phyloP scores from a whole-genome alignment of 2,797 vertebrate species.

The Cynodonichthys magdalenae region DNA sequence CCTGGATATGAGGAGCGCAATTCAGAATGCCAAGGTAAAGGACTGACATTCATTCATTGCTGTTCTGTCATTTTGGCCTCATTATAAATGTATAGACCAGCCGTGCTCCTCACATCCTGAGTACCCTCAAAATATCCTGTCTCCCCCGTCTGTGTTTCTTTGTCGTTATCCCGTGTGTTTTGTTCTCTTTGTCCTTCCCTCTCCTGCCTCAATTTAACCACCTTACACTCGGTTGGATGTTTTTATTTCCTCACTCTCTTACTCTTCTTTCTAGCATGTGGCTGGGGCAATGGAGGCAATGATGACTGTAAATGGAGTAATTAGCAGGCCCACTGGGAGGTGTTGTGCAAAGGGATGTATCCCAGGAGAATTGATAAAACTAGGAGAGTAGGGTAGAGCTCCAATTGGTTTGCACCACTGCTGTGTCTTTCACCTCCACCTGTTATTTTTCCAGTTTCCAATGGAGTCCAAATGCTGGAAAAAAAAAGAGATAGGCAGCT shows the following conservation, averaged over 20 bases:
- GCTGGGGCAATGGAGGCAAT: slow-evolving; percentile 81
- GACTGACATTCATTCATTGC: slow-evolving; percentile 43
- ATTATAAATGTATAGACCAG: slow-evolving; percentile 38
- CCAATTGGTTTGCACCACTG: slow-evolving; percentile 27
- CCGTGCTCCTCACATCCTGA: background rate
- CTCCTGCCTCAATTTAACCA: slow-evolving; percentile 16
- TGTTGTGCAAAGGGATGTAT: slow-evolving; percentile 74
- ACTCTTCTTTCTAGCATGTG: slow-evolving; percentile 39
- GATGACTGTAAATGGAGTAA: slow-evolving; percentile 85
- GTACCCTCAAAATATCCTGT: background rate
- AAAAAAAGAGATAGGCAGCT: slow-evolving; percentile 58
- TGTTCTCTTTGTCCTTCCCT: slow-evolving; percentile 48
- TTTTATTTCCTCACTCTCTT: slow-evolving; percentile 26
- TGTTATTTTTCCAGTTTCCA: slow-evolving; percentile 54
- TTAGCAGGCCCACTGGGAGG: slow-evolving; percentile 85
- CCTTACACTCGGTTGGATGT: slow-evolving; percentile 28
- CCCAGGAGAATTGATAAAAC: slow-evolving; percentile 82
- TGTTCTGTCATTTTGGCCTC: slow-evolving; percentile 7
- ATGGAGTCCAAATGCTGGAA: slow-evolving; percentile 33
- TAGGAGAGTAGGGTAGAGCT: slow-evolving; percentile 34
- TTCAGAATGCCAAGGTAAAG: slow-evolving; percentile 94
- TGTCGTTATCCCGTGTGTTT: slow-evolving; percentile 34
- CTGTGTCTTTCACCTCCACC: slow-evolving; percentile 44
- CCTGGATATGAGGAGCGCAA: slow-evolving; percentile 93
- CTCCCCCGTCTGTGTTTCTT: slow-evolving; percentile 16